Percentiles rank a stretch among this genome's conserved stretches.
Conservation (phyloP, 2,797 vertebrate species). For the Lepus oiostolus region DNA sequence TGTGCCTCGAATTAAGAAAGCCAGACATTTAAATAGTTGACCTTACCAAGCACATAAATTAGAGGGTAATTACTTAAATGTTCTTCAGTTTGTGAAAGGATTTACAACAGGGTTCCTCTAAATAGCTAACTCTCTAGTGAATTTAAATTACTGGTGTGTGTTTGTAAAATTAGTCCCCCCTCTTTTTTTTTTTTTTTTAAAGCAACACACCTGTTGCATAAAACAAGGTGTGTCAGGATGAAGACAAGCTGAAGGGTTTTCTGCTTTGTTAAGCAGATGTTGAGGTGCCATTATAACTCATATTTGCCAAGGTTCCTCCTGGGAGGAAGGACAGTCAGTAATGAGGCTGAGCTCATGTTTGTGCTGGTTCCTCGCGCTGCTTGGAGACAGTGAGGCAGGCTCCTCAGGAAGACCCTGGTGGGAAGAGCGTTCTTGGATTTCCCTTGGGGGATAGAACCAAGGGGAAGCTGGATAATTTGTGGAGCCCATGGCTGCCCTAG, state of each 20-base stretch:
- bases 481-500: neutral
- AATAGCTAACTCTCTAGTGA: conserved; percentile 77
- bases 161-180: conserved; percentile 44
- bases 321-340: neutral
- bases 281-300: neutral
- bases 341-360: neutral
- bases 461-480: neutral
- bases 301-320: neutral
- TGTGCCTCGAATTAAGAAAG: conserved; percentile 80
- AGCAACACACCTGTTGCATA: neutral
- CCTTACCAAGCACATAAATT: conserved; percentile 77
- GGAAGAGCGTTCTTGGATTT: neutral
- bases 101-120: conserved; percentile 77
- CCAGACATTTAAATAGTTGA: conserved; percentile 79
- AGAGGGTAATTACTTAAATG: conserved; percentile 83
- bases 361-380: neutral
- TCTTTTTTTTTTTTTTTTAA: neutral
- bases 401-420: neutral
- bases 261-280: neutral
- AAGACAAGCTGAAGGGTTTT: neutral
- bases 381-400: fast-evolving
- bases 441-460: fast-evolving
- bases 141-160: conserved; percentile 77
- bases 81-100: conserved; percentile 80
- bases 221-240: neutral